Percentiles rank a stretch among this genome's conserved stretches.
Conservation (phyloP, 2,113 vertebrate genomes). For the Chaenocephalus aceratus region DNA sequence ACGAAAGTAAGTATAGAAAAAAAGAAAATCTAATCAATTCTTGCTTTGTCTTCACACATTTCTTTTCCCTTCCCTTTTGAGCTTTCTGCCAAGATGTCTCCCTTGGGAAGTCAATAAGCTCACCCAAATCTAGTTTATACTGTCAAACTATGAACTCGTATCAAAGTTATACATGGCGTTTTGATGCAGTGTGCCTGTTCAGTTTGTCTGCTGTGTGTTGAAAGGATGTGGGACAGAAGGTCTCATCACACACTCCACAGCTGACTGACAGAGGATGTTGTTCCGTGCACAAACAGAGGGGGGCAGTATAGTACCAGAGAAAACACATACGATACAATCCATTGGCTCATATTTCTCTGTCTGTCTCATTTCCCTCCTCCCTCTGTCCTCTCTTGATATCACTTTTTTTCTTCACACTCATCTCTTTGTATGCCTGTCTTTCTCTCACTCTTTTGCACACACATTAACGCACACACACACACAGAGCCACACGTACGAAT, state of each 20-base stretch:
- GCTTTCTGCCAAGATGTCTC: constrained; percentile 60
- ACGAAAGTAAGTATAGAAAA: constrained; percentile 43
- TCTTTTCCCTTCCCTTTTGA: constrained; percentile 45
- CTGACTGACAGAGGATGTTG: constrained; percentile 3
- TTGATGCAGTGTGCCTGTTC: constrained; percentile 35
- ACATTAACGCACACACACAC: not conserved
- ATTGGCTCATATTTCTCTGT: constrained; percentile 49
- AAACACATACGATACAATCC: constrained; percentile 24
- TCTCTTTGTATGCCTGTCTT: constrained; percentile 61
- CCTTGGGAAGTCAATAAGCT: constrained; percentile 56
- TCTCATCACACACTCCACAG: constrained; percentile 10
- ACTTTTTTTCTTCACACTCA: constrained; percentile 51
- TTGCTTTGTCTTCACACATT: constrained; percentile 55
- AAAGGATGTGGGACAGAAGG: constrained; percentile 40
- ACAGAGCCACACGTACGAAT: constrained; percentile 43
- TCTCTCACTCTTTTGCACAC: constrained; percentile 24
- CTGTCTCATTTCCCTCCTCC: constrained; percentile 46
- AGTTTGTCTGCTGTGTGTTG: constrained; percentile 24
- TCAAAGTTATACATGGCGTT: constrained; percentile 63
- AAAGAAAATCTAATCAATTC: constrained; percentile 62
- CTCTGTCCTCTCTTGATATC: constrained; percentile 58
- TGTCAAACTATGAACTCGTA: constrained; percentile 67
- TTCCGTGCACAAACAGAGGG: constrained; percentile 62
- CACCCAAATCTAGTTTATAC: constrained; percentile 52
- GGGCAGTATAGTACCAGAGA: constrained; percentile 79